phyloP scores from a whole-genome alignment of 2,888 invertebrate genomes.

The Limenitis camilla region DNA sequence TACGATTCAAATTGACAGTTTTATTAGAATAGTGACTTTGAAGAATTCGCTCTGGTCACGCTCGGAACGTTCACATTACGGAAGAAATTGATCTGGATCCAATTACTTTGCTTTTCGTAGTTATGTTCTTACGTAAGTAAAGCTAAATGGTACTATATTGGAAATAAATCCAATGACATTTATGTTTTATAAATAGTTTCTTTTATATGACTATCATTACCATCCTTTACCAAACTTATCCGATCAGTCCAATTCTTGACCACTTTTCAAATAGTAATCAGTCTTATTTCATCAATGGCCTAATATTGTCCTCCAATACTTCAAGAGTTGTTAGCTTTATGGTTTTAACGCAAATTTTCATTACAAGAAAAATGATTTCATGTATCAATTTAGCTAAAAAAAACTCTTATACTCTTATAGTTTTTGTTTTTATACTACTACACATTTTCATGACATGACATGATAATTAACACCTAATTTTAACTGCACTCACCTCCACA shows the following conservation, averaged over 20 bases:
- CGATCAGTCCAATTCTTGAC: no score
- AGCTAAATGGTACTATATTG: no score
- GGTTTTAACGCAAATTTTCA: no score
- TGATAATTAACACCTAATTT: slow-evolving; percentile 1
- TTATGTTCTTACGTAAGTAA: slow-evolving; percentile 1
- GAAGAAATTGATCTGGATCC: slow-evolving; percentile 61
- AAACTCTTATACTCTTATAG: background rate
- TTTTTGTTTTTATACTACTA: background rate
- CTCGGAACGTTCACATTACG: slow-evolving; percentile 57
- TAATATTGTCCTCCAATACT: no score
- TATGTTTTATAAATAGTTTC: no score
- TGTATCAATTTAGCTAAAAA: background rate
- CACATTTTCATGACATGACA: slow-evolving; percentile 2
- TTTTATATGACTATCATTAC: no score
- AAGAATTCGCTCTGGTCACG: slow-evolving; percentile 62
- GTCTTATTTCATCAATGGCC: no score
- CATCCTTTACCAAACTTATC: no score
- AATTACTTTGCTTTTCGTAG: slow-evolving; percentile 39
- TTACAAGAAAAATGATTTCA: background rate
- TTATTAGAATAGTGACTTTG: slow-evolving; percentile 21
- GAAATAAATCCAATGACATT: no score
- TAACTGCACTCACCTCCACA: background rate
- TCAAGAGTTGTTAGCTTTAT: no score
- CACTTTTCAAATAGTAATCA: no score
- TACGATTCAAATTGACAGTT: background rate